Evolutionary conservation across 2,888 invertebrate species (phyloP), one percentile per base, ranked within the genome.

Genomic region (Griposia aprilina): DNA sequence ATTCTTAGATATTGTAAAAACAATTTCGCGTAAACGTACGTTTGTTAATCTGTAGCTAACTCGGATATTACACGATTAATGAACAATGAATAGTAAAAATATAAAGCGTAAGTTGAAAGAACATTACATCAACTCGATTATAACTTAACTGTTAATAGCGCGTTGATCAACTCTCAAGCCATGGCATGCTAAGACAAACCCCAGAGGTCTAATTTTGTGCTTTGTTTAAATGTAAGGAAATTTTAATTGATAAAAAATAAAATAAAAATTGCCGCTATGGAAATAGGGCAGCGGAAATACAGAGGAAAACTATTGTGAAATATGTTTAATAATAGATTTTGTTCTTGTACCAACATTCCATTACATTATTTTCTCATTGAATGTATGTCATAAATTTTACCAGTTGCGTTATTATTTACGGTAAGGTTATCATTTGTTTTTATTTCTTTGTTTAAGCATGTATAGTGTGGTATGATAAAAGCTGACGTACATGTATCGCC

Each of bases 271-370:
- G n/a, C n/a, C n/a, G 62, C 59, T 63, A 75, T 79, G 50, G 55
- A 82, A 86, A 70, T 50, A 59, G 30, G 23, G 62, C 62, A 45
- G 20, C 20, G 57, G 30, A 67, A 76, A 75, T 65, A 74, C n/a
- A 13, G 20, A 62, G 48, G 73, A 78, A 83, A 83, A 79, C 80
- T 75, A 79, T 63, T 57, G 20, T 73, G 66, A 75, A 82, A 82
- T 82, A 85, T 82, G 68, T 82, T 63, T 77, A 73, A 85, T 83
- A 85, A 73, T 59, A 71, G 41, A 77, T 74, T 70, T 81, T 45
- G 48, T 68, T 85, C 60, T 65, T 67, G 20, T 77, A 52, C 69
- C 13, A 67, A 66, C 57, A 72, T 57, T 80, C n/a, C n/a, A n/a
- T n/a, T n/a, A n/a, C n/a, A n/a, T 66, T 48, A 36, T 57, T 48